Evolutionary conservation across 2,113 vertebrate species (phyloP), one percentile per base, ranked within the genome.

Genomic region (Spilogale gracilis): DNA sequence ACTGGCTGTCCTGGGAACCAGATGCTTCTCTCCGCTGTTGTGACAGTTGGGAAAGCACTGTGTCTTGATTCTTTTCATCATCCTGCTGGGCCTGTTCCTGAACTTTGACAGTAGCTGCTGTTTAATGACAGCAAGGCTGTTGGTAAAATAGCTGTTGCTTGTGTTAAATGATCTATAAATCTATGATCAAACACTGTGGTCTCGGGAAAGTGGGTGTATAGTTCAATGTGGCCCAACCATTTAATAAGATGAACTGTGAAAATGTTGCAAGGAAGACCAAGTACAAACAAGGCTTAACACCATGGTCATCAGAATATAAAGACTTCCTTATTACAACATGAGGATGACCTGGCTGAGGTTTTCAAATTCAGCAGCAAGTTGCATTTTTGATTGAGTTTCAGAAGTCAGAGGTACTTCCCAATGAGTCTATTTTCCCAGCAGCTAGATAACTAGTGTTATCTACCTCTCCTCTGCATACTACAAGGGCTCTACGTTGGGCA

Each of bases 101-200:
- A 98, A 90, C 86, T 96, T 95, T 98, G 95, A 98, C 92, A 97
- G 96, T 90, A 97, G 67, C 67, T 2, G 0, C 87, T 90, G 86
- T 50, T 98, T 98, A 98, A 96, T 86, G 95, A 97, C 94, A 97
- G 88, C 23, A 97, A 98, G 91, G 45, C 76, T 98, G 88, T 82
- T 92, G 92, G 90, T 65, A 21, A 76, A 98, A 94, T 93, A 93
- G 67, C 89, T 97, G 81, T 96, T 1, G 0, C 90, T 91, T 69
- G 38, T 89, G 87, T 93, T 98, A 97, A 98, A 97, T 98, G 97
- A 97, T 97, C 97, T 87, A 92, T 97, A 98, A 98, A 98, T 98
- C 92, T 95, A 93, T 95, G 79, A 97, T 98, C 94, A 98, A 98
- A 97, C n/a, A 23, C 30, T 61, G 30, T 92, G 63, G 93, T 96